A percentile compares a stretch with the other conserved stretches of the same genome.
Evolutionary conservation across 2,888 invertebrate genomes (phyloP).

Genomic region (Netelia melanura): DNA sequence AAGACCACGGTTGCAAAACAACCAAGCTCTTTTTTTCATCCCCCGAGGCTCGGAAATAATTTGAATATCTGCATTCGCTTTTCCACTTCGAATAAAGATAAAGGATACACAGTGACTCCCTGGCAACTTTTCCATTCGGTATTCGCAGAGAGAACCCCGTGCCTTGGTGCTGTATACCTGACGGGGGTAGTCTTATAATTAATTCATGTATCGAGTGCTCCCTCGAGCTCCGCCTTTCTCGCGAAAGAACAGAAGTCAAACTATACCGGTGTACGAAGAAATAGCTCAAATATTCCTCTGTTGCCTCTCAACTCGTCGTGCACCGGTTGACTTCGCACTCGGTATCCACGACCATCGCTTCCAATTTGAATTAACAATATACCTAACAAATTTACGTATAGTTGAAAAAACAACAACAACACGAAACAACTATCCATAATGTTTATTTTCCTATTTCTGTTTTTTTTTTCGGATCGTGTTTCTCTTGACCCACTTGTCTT

Average conservation of each 20-base stretch:
- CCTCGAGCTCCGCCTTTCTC: conserved; percentile 21
- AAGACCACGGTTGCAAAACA: neutral
- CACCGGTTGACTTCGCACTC: neutral
- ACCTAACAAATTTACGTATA: neutral
- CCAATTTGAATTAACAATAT: conserved; percentile 37
- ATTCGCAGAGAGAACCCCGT: conserved; percentile 6
- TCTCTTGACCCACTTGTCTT: conserved; percentile 62
- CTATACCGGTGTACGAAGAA: neutral
- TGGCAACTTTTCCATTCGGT: conserved; percentile 40
- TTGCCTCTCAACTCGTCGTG: conserved; percentile 32
- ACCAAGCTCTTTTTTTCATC: neutral
- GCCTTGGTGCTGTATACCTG: neutral
- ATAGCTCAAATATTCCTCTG: conserved; percentile 30
- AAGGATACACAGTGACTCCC: neutral
- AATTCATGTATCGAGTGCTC: conserved; percentile 36
- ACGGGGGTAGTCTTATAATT: conserved; percentile 16
- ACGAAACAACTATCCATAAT: conserved; percentile 31
- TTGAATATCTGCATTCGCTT: conserved; percentile 23
- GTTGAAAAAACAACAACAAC: conserved; percentile 29
- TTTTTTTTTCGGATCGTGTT: conserved; percentile 61
- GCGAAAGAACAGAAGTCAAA: conserved; percentile 12
- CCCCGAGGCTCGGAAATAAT: conserved; percentile 2
- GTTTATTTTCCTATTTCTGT: conserved; percentile 33
- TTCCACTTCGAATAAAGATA: conserved; percentile 13
- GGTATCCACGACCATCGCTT: conserved; percentile 25